Conservation (phyloP, 2,888 invertebrate species). For the Caenorhabditis afra region DNA sequence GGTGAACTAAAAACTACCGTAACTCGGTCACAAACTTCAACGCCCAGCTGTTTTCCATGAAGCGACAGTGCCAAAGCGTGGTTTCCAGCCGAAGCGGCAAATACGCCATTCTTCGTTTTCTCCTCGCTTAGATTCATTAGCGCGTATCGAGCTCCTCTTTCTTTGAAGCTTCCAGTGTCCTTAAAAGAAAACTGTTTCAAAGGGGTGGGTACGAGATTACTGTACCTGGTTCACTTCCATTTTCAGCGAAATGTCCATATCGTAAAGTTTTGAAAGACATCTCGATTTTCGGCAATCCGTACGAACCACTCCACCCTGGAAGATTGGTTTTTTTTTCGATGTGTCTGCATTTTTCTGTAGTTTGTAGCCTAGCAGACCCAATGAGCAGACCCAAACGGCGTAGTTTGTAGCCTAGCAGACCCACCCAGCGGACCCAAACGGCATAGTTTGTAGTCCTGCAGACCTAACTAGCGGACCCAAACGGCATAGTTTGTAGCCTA, state of each 20-base stretch:
- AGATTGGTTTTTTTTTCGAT: background rate
- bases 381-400: background rate
- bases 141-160: constrained; percentile 93
- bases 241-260: constrained; percentile 92
- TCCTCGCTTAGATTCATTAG: constrained; percentile 86
- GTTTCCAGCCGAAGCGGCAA: constrained; percentile 94
- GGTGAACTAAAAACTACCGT: constrained; percentile 1
- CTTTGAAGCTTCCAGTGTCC: constrained; percentile 95
- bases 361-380: background rate
- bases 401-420: background rate
- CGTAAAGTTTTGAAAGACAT: constrained; percentile 86
- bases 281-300: constrained; percentile 93
- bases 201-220: background rate
- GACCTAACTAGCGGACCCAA: background rate
- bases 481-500: background rate
- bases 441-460: background rate
- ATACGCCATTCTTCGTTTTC: constrained; percentile 87
- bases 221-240: constrained; percentile 90
- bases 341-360: background rate
- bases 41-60: constrained; percentile 86
- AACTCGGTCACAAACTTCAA: constrained; percentile 84
- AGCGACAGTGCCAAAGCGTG: constrained; percentile 91
- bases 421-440: background rate
- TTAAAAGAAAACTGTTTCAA: too few species aligned
- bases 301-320: constrained; percentile 87